Base-by-base conservation (phyloP, 2,797 vertebrate genomes). In the Protonibea diacanthus region DNA sequence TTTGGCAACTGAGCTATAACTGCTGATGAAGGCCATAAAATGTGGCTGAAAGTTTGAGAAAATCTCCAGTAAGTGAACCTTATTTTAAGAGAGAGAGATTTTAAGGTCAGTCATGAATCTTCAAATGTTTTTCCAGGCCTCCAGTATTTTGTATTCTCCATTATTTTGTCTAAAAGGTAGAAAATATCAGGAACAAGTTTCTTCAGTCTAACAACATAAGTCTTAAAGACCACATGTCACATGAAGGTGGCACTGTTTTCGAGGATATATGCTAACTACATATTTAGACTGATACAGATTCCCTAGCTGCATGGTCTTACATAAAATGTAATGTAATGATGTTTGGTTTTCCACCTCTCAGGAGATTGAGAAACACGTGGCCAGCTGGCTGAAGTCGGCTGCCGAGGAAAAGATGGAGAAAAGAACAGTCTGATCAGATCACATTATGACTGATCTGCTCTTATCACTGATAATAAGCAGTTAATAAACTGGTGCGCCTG, bases 331-430 rank as follows among this genome's bases (percentile, higher is more conserved):
- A 1, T 29, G 9, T 45, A 10, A 42, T 23, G 13, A 7, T 56
- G 17, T 52, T 4, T 51, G 9, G 25, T 62, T 21, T 45, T 86
- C 23, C 13, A 13, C 66, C 63, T 66, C 45, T 65, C 79, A 95
- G 95, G 93, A 90, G 82, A 95, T 95, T 79, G 86, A 93, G 87
- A 83, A 53, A 1, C 89, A 71, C 6, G 93, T 95, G 73, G 52
- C 80, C 59, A 23, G 27, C 20, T 95, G 94, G 94, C 86, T 95
- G 85, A 92, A 88, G 87, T 75, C n/a, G 20, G 93, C 93, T 3
- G 83, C 78, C 17, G 60, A 62, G 81, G 76, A 89, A 82, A 45
- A 45, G 66, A 66, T 48, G 62, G 59, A 53, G 52, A 77, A 79
- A 57, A 66, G 47, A 52, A 38, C 1, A 0, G 44, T 38, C 15